These are phyloP conservation scores for Grammatotria lemairii DNA, from an alignment of 2,113 vertebrate species.

Conservation along the genomic window DNA sequence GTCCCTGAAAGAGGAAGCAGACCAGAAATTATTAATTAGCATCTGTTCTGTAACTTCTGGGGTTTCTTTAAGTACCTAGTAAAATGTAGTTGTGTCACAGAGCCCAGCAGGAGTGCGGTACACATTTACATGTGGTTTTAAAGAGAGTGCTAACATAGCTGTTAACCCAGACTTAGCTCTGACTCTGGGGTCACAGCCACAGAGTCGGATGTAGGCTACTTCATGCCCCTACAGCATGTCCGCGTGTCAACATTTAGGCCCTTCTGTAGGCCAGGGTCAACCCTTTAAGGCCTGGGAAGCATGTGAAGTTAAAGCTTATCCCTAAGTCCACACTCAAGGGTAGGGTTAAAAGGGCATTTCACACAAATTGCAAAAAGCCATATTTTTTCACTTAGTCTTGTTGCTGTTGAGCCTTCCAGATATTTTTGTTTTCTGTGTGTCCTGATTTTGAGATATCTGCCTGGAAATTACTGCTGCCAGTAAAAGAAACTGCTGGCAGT, in stretches of 20 bases:
- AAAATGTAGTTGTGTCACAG: slow-evolving; percentile 26
- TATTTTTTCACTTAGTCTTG: background rate
- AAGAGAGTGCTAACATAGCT: background rate
- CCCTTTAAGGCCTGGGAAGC: background rate
- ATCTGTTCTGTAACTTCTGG: slow-evolving; percentile 11
- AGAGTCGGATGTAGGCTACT: background rate
- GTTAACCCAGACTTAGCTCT: background rate
- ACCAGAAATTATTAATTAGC: background rate
- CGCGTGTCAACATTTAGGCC: background rate
- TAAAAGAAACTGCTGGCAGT: background rate
- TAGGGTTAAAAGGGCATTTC: background rate
- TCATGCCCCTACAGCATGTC: background rate
- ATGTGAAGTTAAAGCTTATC: background rate
- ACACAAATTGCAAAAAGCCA: background rate
- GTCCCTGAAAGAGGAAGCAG: slow-evolving; percentile 8
- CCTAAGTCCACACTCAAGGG: background rate
- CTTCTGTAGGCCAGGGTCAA: background rate
- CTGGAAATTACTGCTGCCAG: background rate
- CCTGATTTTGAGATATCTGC: background rate
- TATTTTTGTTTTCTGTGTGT: background rate
- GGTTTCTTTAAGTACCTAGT: slow-evolving; percentile 45
- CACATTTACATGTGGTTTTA: slow-evolving; percentile 33
- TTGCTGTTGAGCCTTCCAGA: background rate
- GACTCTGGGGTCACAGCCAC: background rate
- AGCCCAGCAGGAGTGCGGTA: background rate